Percentiles rank a stretch among this genome's conserved stretches.
Conservation (phyloP, 2,888 invertebrate genomes). For the Endotricha flammealis region DNA sequence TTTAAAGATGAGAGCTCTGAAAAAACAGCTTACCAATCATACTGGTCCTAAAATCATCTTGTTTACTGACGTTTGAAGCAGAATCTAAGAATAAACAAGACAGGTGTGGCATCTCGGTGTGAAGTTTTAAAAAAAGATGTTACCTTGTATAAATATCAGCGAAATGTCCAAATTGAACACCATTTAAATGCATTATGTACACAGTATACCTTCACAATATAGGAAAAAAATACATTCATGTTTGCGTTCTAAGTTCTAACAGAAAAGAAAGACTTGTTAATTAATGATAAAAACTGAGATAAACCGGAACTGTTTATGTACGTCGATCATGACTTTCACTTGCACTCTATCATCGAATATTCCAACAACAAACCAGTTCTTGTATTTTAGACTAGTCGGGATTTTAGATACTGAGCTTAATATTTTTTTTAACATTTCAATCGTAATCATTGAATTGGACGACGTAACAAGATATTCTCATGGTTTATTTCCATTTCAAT, state of each 20-base stretch:
- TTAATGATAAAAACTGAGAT: conserved; percentile 49
- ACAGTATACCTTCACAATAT: no score
- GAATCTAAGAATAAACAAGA: no score
- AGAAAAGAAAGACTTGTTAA: conserved; percentile 35
- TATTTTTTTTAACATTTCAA: conserved; percentile 29
- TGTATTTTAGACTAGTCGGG: conserved; percentile 43
- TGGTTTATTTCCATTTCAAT: conserved; percentile 39
- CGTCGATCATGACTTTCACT: conserved; percentile 73
- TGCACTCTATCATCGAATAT: conserved; percentile 70
- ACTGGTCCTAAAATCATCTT: no score
- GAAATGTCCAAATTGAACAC: no score
- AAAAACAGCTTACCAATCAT: no score
- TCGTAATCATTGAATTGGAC: conserved; percentile 41
- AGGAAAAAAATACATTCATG: conserved; percentile 7
- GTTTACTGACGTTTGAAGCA: no score
- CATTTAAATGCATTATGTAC: no score
- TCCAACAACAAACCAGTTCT: conserved; percentile 65
- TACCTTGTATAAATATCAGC: no score
- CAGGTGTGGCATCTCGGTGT: no score
- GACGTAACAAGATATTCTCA: conserved; percentile 37
- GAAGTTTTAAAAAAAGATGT: no score
- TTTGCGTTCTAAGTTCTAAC: conserved; percentile 21
- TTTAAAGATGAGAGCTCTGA: no score
- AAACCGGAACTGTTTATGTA: conserved; percentile 69
- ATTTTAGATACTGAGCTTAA: conserved; percentile 33